A percentile compares a stretch with the other conserved stretches of the same genome.
Evolutionary conservation across 2,113 vertebrate genomes (phyloP).

Genomic region (sheep (Ovis aries)): ARS-UI_Ramb_v3.0 NC_056065.1:80100001-80100500

Average conservation of each 20-base stretch:
- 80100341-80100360: neutral
- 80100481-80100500: rapidly evolving
- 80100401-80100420: neutral
- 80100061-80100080: neutral
- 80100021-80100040: neutral
- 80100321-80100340: too few relatives aligned
- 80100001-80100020: neutral
- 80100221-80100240: neutral
- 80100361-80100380: neutral
- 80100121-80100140: neutral
- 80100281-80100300: neutral
- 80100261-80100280: neutral
- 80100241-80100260: neutral
- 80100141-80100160: neutral
- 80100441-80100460: neutral
- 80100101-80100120: neutral
- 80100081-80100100: neutral
- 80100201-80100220: neutral
- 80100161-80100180: neutral
- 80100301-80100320: too few relatives aligned
- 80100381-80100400: neutral
- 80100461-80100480: neutral
- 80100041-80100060: neutral
- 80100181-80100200: neutral
- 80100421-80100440: neutral